A percentile compares a stretch with the other conserved stretches of the same genome.
Evolutionary conservation across 2,888 invertebrate species (phyloP).

Genomic region (Sicus ferrugineus): DNA sequence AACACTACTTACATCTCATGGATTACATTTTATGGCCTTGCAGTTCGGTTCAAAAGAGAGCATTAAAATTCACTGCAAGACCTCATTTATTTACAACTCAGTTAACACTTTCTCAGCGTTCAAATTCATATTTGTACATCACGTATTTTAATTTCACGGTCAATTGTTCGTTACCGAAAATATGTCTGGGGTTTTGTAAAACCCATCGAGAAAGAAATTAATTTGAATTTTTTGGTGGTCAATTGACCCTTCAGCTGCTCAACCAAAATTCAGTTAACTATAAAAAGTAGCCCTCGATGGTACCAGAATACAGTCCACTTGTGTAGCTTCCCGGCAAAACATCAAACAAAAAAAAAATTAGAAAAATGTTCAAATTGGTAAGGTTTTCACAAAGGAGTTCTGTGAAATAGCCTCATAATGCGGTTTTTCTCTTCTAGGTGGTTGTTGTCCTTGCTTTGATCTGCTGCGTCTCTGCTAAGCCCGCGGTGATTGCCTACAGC

Average conservation of each 20-base stretch:
- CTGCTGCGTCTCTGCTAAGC: slow-evolving; percentile 67
- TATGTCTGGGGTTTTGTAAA: no score
- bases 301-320: slow-evolving; percentile 47
- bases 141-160: no score
- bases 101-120: no score
- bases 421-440: slow-evolving; percentile 47
- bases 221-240: slow-evolving; percentile 43
- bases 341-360: slow-evolving; percentile 22
- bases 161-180: no score
- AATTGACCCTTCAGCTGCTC: slow-evolving; percentile 17
- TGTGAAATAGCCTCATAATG: background rate
- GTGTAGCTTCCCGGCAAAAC: slow-evolving; percentile 36
- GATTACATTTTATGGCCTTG: no score
- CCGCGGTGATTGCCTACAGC: slow-evolving; percentile 51
- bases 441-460: slow-evolving; percentile 61
- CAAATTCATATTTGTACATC: no score
- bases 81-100: no score
- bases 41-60: no score
- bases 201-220: no score
- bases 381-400: slow-evolving; percentile 25
- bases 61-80: no score
- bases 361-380: slow-evolving; percentile 59
- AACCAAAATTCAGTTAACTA: slow-evolving; percentile 42
- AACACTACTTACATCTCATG: no score
- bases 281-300: slow-evolving; percentile 48